A percentile compares a stretch with the other conserved stretches of the same genome.
Conservation (phyloP, 2,888 invertebrate species). For the Euphydryas editha region DNA sequence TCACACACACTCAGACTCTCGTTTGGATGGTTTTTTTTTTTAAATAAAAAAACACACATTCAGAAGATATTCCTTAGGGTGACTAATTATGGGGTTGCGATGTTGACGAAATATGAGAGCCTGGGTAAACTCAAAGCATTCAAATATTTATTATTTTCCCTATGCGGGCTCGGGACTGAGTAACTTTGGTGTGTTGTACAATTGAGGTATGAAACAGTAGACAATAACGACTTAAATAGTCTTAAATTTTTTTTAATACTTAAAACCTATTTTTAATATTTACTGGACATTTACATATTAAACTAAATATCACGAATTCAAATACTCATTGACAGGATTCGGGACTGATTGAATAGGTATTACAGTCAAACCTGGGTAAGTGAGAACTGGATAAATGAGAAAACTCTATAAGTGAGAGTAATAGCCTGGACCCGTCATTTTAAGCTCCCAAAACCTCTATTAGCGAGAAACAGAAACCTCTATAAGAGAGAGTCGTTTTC, state of each 20-base stretch:
- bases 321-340: too few species aligned
- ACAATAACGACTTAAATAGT: background rate
- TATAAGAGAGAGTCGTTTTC: too few species aligned
- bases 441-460: too few species aligned
- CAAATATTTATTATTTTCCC: constrained; percentile 28
- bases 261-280: background rate
- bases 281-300: background rate
- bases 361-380: too few species aligned
- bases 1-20: too few species aligned
- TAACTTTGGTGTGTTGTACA: background rate
- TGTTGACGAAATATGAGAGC: constrained; percentile 48
- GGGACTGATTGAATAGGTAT: too few species aligned
- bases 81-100: constrained; percentile 30
- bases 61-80: constrained; percentile 25
- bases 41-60: constrained; percentile 27
- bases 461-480: too few species aligned
- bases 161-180: background rate
- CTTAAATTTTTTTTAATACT: background rate
- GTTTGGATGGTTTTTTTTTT: background rate
- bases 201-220: background rate
- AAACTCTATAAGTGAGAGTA: too few species aligned
- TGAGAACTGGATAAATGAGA: too few species aligned
- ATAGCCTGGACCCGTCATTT: too few species aligned
- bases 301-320: too few species aligned
- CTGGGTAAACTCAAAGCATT: constrained; percentile 38